Evolutionary conservation across 2,888 invertebrate genomes (phyloP).

Genomic region (Tolmerus cingulatus): DNA sequence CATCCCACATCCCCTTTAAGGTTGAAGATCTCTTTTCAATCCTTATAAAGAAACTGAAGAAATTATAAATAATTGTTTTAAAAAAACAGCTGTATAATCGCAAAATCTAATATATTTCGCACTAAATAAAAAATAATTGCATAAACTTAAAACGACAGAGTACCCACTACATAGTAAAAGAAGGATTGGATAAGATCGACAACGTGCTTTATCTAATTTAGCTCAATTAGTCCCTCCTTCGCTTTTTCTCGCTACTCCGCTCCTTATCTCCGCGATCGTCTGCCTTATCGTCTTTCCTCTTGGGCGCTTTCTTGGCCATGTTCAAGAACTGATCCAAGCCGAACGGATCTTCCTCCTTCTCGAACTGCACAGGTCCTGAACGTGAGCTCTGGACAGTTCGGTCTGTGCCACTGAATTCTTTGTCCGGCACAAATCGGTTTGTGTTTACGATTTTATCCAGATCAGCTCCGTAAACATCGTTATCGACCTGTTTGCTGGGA

Average conservation of each 20-base stretch:
- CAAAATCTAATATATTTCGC: not conserved
- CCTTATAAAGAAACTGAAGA: too few species aligned
- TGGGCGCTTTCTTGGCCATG: constrained; percentile 87
- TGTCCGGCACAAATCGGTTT: constrained; percentile 96
- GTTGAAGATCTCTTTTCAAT: too few species aligned
- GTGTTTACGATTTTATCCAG: constrained; percentile 88
- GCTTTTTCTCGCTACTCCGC: constrained; percentile 63
- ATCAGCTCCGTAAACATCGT: constrained; percentile 91
- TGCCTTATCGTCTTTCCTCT: constrained; percentile 67
- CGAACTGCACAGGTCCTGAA: constrained; percentile 96
- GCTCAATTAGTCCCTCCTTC: constrained; percentile 60
- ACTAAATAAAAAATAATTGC: not conserved
- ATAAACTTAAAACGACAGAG: not conserved
- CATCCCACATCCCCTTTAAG: not conserved
- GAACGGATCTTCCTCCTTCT: constrained; percentile 89
- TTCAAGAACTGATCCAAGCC: constrained; percentile 98
- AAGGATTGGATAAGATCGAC: not conserved
- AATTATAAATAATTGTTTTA: not conserved
- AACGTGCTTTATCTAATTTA: not conserved
- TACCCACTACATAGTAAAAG: not conserved
- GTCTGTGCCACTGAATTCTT: constrained; percentile 94
- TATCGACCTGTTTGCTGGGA: constrained; percentile 86
- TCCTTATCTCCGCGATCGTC: constrained; percentile 56
- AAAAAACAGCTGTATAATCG: not conserved
- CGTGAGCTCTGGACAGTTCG: constrained; percentile 70